Evolutionary conservation across 2,888 invertebrate genomes (phyloP), one percentile per base, ranked within the genome.

Genomic region (Leptinotarsa tumamoca): DNA sequence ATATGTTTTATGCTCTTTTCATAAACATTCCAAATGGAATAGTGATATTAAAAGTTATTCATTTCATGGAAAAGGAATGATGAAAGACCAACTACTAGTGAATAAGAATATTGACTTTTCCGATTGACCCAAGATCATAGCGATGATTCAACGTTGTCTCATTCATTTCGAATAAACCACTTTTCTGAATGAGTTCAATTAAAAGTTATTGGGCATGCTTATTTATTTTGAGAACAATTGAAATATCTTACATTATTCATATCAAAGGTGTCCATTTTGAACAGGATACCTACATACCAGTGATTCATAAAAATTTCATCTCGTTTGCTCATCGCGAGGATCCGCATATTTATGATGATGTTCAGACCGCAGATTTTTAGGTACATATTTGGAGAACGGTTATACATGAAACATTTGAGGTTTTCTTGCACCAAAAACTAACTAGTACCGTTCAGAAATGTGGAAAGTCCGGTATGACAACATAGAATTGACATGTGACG

Each of bases 341-440:
- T 63, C 63, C 63, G 63, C 63, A 63, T 63, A 63, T 43, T 63
- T 43, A 63, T 63, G 43, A 63, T 63, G 63, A 63, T 63, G 63
- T 63, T 3, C 63, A 63, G 33, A 63, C 63, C 63, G 43, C 63
- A 63, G 33, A 43, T 63, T 33, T n/a, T 63, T 63, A 33, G 63
- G 63, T 63, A 33, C 63, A 63, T 63, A 63, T 63, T 63, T 63
- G 63, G 63, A 63, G 63, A 63, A 63, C 63, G 63, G 17, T 63
- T 63, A 43, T 63, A 15, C 43, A 5, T 43, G 43, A 63, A n/a
- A 43, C 43, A 43, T 63, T 33, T n/a, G 43, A 43, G 43, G 43
- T 63, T 33, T 63, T 52, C 43, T 63, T n/a, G 7, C 27, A 43
- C 18, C 18, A 7, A 63, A 7, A n/a, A 63, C 63, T 33, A 61